Evolutionary conservation across 1,140 invertebrate species (phyloP), one percentile per base, ranked within the genome.

Genomic region (Drosophila lacteicornis): DNA sequence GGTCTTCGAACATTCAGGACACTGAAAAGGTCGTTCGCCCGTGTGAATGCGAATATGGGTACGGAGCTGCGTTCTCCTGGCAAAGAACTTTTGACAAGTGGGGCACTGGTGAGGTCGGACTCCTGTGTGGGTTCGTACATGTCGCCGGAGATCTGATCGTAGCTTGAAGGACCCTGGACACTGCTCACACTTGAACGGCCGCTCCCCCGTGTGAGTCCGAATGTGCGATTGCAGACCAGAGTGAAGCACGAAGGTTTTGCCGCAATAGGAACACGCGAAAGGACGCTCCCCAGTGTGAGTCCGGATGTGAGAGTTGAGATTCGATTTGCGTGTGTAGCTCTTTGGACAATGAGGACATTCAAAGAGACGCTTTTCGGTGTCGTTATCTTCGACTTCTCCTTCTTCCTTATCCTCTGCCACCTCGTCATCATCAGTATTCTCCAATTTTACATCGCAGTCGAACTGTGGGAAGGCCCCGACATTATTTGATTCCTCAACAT

Each of bases 1-100:
- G 11, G 30, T 13, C 8, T 19, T 36, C 2, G n/a, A 12, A 36
- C 42, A 59, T 11, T 46, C 11, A 6, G n/a, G 6, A 30, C 27
- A 59, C 11, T 59, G n/a, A 9, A 59, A 58, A 9, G 40, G 56
- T 13, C 40, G 25, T 45, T 58, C 56, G 22, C 56, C 56, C 11
- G 56, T 58, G 17, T 58, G 56, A 27, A 12, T 45, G 5, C 25
- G 57, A 12, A 59, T 30, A 15, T 59, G 57, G 13, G 33, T 25
- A 25, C 57, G 12, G 2, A 59, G 27, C 43, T 43, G 27, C 4
- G 25, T 19, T 12, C 17, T 30, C 17, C 57, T 27, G n/a, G 27
- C 42, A 19, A 59, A 46, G 22, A 17, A 19, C 4, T 59, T 46
- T 3, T 5, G 0, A 7, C 56, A 59, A 45, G 6, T n/a, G n/a